Percentiles rank a stretch among this genome's conserved stretches.
Conservation (phyloP, 2,888 invertebrate species). For the Erebia epiphron region DNA sequence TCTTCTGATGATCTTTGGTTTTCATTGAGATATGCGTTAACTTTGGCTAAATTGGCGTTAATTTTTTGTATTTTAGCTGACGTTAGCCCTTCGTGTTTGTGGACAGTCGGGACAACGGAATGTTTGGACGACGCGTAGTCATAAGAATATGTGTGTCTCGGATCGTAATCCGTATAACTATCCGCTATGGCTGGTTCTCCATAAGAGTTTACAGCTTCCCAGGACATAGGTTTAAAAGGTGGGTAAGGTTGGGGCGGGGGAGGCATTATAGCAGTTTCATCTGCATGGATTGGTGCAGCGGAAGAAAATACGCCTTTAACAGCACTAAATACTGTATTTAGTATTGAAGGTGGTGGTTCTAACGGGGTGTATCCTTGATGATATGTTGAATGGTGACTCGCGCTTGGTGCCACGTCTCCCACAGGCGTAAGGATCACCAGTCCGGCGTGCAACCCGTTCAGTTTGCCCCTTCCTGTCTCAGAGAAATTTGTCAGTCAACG, state of each 20-base stretch:
- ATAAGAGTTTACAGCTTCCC: constrained; percentile 74
- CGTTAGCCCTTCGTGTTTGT: constrained; percentile 57
- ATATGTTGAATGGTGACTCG: constrained; percentile 47
- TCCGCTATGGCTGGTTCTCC: constrained; percentile 70
- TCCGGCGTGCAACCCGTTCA: constrained; percentile 76
- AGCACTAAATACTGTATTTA: constrained; percentile 69
- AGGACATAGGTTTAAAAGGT: constrained; percentile 65
- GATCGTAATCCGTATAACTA: constrained; percentile 63
- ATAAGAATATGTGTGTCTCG: constrained; percentile 57
- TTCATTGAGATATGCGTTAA: constrained; percentile 59
- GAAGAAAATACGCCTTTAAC: constrained; percentile 66
- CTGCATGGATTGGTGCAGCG: constrained; percentile 45
- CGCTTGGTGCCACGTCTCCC: constrained; percentile 56
- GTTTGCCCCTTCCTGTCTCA: constrained; percentile 78
- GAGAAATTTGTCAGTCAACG: constrained; percentile 55
- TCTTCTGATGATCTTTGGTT: constrained; percentile 69
- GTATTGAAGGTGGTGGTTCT: constrained; percentile 69
- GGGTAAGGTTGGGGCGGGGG: constrained; percentile 62
- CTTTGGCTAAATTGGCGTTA: constrained; percentile 65
- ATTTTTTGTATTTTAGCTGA: constrained; percentile 73
- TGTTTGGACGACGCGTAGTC: constrained; percentile 63
- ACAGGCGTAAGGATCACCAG: constrained; percentile 74
- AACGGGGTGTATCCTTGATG: constrained; percentile 59
- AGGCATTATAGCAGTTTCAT: constrained; percentile 50
- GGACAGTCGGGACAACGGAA: constrained; percentile 47